A percentile compares a stretch with the other conserved stretches of the same genome.
These are phyloP conservation scores for Yponomeuta plumbellus DNA, from an alignment of 2,888 invertebrate species.

Conservation along the genomic window DNA sequence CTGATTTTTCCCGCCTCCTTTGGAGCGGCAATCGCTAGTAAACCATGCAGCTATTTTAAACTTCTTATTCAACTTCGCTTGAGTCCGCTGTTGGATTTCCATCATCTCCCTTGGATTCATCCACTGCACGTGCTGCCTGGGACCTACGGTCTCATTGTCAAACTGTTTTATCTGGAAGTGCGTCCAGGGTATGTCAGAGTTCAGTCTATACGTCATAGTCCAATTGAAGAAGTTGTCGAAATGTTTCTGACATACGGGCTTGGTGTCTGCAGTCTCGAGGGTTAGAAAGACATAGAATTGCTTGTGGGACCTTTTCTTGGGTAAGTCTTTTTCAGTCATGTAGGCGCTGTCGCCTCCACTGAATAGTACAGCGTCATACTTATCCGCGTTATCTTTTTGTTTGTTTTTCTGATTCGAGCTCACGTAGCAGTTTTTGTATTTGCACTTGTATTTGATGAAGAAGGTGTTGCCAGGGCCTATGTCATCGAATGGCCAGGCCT, in stretches of 20 bases:
- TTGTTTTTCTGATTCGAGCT: no score
- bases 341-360: no score
- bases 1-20: background rate
- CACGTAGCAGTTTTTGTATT: no score
- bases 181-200: conserved; percentile 55
- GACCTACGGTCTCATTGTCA: conserved; percentile 45
- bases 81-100: conserved; percentile 31
- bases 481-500: no score
- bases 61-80: conserved; percentile 40
- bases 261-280: no score
- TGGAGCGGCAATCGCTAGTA: conserved; percentile 47
- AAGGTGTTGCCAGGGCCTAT: no score
- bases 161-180: conserved; percentile 49
- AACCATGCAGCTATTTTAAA: conserved; percentile 63
- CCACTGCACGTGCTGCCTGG: conserved; percentile 45
- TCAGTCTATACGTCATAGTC: conserved; percentile 59
- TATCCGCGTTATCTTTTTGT: no score
- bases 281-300: no score
- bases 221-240: conserved; percentile 64
- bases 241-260: conserved; percentile 34
- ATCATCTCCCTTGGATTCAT: conserved; percentile 21
- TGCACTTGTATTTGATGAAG: no score
- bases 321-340: no score
- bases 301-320: no score
- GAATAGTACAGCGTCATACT: no score